Conservation (phyloP, 2,797 vertebrate species). For the Semaprochilodus insignis region DNA sequence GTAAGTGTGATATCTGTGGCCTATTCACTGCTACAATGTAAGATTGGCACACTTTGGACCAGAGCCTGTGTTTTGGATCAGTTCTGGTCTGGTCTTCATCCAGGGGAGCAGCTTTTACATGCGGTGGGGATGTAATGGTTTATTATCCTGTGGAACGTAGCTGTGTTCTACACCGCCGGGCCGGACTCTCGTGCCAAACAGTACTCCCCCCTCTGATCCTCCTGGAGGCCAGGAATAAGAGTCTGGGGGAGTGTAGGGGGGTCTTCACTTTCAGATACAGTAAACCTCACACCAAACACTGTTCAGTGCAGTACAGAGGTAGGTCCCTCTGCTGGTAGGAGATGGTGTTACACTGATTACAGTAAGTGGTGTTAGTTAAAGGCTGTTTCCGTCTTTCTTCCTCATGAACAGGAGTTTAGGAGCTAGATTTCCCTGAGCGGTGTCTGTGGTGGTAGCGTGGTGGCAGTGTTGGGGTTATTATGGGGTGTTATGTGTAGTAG, state of each 20-base stretch:
- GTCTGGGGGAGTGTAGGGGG: background rate
- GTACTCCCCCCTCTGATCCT: background rate
- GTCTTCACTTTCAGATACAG: too few species aligned
- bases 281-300: background rate
- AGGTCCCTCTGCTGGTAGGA: background rate
- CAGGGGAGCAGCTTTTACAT: background rate
- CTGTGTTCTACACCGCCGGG: background rate
- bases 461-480: too few species aligned
- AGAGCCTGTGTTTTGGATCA: background rate
- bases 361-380: background rate
- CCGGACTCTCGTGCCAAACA: background rate
- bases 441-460: too few species aligned
- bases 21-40: background rate
- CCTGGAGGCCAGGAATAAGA: background rate
- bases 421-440: too few species aligned
- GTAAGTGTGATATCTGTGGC: too few species aligned
- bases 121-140: background rate
- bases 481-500: too few species aligned
- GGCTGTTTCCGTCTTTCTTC: too few species aligned
- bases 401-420: too few species aligned
- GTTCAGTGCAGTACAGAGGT: background rate
- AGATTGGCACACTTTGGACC: background rate
- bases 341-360: background rate
- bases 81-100: background rate
- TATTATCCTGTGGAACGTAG: background rate